Evolutionary conservation across 30 jellyfish, hydroid and myxozoan genomes (phyloP).

Genomic region (Sanderia malayensis): DNA sequence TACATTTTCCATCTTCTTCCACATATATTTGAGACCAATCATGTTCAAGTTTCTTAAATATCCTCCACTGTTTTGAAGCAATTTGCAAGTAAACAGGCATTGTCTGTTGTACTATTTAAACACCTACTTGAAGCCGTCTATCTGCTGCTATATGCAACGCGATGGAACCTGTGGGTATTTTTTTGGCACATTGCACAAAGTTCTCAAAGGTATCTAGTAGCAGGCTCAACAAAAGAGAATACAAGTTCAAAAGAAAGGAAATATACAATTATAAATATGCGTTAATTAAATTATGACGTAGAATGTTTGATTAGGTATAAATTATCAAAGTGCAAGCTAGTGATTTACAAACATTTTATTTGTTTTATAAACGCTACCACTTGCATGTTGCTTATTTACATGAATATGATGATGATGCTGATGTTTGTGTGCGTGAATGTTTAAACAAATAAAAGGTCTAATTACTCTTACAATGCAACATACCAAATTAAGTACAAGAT

Average conservation of each 20-base stretch:
- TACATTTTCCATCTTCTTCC: too few species aligned
- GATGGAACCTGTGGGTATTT: neutral
- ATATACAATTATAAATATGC: constrained; percentile 5
- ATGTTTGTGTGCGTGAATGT: constrained; percentile 17
- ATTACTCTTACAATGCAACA: neutral
- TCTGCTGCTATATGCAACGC: neutral
- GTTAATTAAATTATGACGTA: constrained; percentile 35
- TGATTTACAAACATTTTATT: constrained; percentile 49
- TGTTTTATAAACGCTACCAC: constrained; percentile 21
- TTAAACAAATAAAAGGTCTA: neutral
- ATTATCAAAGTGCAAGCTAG: constrained; percentile 56
- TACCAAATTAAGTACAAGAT: neutral
- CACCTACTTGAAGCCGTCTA: neutral
- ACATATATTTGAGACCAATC: too few species aligned
- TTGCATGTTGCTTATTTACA: neutral
- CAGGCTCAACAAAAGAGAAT: neutral
- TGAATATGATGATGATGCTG: constrained; percentile 29
- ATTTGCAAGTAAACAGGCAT: neutral
- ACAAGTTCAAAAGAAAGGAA: neutral
- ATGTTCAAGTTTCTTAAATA: too few species aligned
- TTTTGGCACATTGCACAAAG: neutral
- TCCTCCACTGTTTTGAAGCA: too few species aligned
- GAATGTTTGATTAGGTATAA: constrained; percentile 38
- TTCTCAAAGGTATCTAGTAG: neutral
- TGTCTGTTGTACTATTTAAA: neutral